These are phyloP conservation scores for Hirtodrosophila cameraria DNA, from an alignment of 2,888 invertebrate genomes.

Conservation along the genomic window DNA sequence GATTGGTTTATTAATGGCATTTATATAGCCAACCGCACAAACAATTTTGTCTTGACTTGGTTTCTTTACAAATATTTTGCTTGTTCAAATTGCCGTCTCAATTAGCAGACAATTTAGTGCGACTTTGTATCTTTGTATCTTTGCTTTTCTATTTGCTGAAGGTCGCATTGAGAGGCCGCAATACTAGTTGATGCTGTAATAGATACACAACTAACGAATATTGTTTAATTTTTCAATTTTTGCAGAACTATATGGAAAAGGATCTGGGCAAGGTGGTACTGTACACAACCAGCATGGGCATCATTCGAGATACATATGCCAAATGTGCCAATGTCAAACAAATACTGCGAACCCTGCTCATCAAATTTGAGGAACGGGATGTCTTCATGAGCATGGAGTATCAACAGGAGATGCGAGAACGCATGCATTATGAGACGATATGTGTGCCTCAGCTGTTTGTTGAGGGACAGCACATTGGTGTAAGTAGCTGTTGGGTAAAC, in stretches of 20 bases:
- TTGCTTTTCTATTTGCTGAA: slow-evolving; percentile 15
- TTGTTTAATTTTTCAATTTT: neutral
- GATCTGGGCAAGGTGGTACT: slow-evolving; percentile 96
- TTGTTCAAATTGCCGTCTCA: slow-evolving; percentile 25
- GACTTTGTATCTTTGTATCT: neutral
- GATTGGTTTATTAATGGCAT: slow-evolving; percentile 23
- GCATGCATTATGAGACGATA: slow-evolving; percentile 90
- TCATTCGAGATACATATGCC: slow-evolving; percentile 95
- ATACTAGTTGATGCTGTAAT: no score
- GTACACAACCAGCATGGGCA: slow-evolving; percentile 97
- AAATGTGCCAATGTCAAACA: slow-evolving; percentile 95
- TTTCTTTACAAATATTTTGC: slow-evolving; percentile 36
- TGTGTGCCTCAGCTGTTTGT: slow-evolving; percentile 96
- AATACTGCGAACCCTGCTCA: slow-evolving; percentile 94
- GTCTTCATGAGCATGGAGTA: slow-evolving; percentile 96
- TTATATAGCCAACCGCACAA: slow-evolving; percentile 19
- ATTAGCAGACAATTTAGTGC: slow-evolving; percentile 27
- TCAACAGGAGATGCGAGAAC: slow-evolving; percentile 94
- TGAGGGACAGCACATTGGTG: slow-evolving; percentile 95
- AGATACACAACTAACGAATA: neutral
- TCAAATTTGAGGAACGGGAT: slow-evolving; percentile 96
- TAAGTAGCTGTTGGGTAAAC: slow-evolving; percentile 25
- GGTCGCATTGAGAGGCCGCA: slow-evolving; percentile 7
- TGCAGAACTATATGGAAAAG: slow-evolving; percentile 94
- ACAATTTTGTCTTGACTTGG: slow-evolving; percentile 22